These are phyloP conservation scores for Leptopilina myrica DNA, from an alignment of 2,888 invertebrate genomes.

Conservation along the genomic window DNA sequence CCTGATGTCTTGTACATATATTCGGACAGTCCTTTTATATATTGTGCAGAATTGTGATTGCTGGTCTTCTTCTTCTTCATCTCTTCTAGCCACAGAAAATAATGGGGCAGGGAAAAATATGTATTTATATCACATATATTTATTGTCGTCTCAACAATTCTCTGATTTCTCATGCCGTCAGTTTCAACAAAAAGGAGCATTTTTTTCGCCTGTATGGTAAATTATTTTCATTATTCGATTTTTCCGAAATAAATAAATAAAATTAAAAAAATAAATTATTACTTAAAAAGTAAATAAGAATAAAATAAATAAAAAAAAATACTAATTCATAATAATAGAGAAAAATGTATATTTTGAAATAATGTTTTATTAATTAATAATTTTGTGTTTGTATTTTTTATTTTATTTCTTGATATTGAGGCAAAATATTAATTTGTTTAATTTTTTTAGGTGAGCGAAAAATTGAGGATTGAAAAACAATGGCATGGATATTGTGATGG, in stretches of 20 bases:
- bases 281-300: too few relatives aligned
- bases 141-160: slow-evolving; percentile 58
- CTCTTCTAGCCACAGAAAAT: slow-evolving; percentile 53
- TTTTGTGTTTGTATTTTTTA: too few relatives aligned
- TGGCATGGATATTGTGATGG: too few relatives aligned
- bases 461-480: not conserved
- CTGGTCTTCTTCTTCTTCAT: slow-evolving; percentile 59
- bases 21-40: slow-evolving; percentile 51
- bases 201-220: slow-evolving; percentile 42
- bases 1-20: slow-evolving; percentile 43
- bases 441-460: not conserved
- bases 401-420: too few relatives aligned
- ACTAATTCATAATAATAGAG: too few relatives aligned
- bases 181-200: slow-evolving; percentile 52
- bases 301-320: too few relatives aligned
- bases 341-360: too few relatives aligned
- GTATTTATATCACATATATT: slow-evolving; percentile 56
- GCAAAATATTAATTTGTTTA: too few relatives aligned
- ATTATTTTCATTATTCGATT: too few relatives aligned
- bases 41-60: slow-evolving; percentile 61
- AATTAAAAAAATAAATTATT: too few relatives aligned
- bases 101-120: slow-evolving; percentile 46
- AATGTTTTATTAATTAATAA: too few relatives aligned
- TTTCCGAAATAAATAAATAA: too few relatives aligned
- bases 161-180: slow-evolving; percentile 64